Evolutionary conservation across 2,113 vertebrate species (phyloP).

Genomic region (Chloebia gouldiae): DNA sequence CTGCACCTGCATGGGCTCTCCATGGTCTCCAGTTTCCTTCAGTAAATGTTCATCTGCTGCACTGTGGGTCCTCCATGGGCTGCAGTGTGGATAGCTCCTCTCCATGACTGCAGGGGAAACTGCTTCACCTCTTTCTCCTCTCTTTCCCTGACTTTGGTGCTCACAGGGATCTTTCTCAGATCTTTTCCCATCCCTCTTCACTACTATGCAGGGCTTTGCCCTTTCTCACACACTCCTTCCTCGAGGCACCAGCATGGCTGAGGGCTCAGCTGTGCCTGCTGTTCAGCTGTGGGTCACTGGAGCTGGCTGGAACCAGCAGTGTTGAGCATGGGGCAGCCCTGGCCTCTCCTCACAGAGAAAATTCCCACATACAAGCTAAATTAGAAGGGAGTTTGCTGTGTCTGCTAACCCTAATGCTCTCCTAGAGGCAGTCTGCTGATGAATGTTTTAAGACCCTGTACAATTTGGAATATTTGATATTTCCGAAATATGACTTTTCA

Average conservation of each 20-base stretch:
- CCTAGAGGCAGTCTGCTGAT: not conserved
- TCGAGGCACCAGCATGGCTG: rapidly evolving
- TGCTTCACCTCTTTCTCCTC: not conserved
- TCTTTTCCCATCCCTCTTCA: not conserved
- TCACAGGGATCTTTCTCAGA: not conserved
- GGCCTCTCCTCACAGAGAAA: not conserved
- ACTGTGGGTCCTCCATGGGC: rapidly evolving
- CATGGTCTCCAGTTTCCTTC: not conserved
- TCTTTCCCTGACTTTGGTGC: not conserved
- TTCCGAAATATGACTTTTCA: not conserved
- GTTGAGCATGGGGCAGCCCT: not conserved
- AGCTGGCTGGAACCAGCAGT: not conserved
- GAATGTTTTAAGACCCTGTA: not conserved
- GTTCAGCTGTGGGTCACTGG: not conserved
- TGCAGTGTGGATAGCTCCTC: not conserved
- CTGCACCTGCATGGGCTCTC: not conserved
- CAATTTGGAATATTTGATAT: not conserved
- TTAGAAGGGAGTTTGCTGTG: not conserved
- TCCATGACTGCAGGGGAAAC: not conserved
- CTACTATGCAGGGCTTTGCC: not conserved
- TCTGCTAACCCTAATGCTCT: not conserved
- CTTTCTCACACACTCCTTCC: not conserved
- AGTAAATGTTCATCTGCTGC: not conserved
- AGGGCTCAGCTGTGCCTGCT: not conserved
- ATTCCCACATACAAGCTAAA: not conserved